These are phyloP conservation scores for Pipistrellus pipistrellus DNA, from an alignment of 2,797 vertebrate species.

Conservation along the genomic window DNA sequence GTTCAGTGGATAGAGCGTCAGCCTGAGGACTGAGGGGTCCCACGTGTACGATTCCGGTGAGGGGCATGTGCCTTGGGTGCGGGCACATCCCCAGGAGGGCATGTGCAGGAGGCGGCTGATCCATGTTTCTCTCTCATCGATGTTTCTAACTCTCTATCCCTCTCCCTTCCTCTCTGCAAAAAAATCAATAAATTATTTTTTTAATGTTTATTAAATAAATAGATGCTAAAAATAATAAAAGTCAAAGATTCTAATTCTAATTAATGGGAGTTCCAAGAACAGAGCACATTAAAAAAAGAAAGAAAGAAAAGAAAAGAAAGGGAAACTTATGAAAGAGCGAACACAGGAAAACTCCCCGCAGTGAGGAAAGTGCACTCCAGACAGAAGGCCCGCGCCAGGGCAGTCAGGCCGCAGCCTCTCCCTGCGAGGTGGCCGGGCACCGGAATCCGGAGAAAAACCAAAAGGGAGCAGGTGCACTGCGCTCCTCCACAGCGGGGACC, in stretches of 20 bases:
- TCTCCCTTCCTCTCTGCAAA: too few species aligned
- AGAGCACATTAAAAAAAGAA: not conserved
- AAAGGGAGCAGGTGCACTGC: not conserved
- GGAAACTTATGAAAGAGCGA: not conserved
- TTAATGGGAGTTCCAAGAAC: not conserved
- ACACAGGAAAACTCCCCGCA: not conserved
- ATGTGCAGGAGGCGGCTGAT: too few species aligned
- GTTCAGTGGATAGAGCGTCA: too few species aligned
- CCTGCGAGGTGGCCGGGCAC: not conserved
- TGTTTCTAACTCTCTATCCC: too few species aligned
- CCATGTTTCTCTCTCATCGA: too few species aligned
- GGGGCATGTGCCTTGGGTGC: too few species aligned
- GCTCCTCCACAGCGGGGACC: not conserved
- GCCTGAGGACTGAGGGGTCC: too few species aligned
- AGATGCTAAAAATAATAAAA: not conserved
- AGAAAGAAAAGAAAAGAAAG: not conserved
- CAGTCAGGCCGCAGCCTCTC: not conserved
- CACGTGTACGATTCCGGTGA: too few species aligned
- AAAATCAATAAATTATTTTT: too few species aligned
- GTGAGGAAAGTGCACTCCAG: not conserved
- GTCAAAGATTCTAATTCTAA: not conserved
- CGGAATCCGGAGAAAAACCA: not conserved
- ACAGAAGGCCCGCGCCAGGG: not conserved
- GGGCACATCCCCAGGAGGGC: too few species aligned
- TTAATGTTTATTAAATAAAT: not conserved